Base-by-base conservation (phyloP, 2,797 vertebrate species). In the Mormyrops boulengeri region DNA sequence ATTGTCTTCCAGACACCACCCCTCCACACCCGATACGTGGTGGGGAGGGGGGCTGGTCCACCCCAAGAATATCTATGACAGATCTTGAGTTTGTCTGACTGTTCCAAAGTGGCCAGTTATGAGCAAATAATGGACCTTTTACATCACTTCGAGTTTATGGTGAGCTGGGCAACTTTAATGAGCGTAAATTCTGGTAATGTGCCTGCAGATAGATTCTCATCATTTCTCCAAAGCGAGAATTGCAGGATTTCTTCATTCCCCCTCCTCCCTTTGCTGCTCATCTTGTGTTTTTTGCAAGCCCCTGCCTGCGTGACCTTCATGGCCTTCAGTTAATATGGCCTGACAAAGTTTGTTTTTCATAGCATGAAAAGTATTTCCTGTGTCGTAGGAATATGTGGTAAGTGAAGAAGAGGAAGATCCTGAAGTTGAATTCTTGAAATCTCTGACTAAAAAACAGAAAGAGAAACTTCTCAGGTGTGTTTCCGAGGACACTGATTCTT, bases 361-460 rank as follows among this genome's bases (percentile, higher is more conserved):
- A 85, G 80, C 19, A 47, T 87, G 85, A 87, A 87, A 87, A 44
- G n/a, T 49, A 30, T 52, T 41, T 90, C 7, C 53, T 90, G 4
- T 92, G 89, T 69, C 88, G 9, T 89, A 99, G 98, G 97, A 97
- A 52, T 99, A 96, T 93, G 97, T 99, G 89, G 97, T 97, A 90
- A 99, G 98, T 92, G 99, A 99, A 52, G 97, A 97, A 90, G 99
- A 99, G 88, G 98, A 98, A 0, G 99, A 99, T 93, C 98, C 98
- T 26, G 99, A 99, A 95, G 97, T 99, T 57, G 98, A 99, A 93
- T 99, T 99, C 95, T 95, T 99, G 91, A 99, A 99, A 94, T 99
- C 99, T 7, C 93, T 99, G 88, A 95, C 97, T 17, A 99, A 98
- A 53, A 99, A 98, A 91, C 97, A 99, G 92, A 99, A 99, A 91